Evolutionary conservation across 2,797 vertebrate species (phyloP).

Genomic region (Sebastes trivittatus): DNA sequence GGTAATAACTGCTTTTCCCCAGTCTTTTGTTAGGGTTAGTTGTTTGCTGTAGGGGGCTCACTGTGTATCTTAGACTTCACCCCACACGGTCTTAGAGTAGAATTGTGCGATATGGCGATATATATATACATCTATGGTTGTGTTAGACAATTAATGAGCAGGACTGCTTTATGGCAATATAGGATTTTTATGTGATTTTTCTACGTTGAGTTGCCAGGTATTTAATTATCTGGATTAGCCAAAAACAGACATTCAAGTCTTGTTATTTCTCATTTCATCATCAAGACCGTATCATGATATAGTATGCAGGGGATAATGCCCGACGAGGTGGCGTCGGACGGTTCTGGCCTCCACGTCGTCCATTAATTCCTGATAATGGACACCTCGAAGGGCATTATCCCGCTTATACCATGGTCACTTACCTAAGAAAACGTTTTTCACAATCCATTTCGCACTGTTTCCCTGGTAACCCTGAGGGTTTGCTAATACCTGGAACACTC

Average conservation of each 20-base stretch:
- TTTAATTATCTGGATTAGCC: background rate
- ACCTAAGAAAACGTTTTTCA: background rate
- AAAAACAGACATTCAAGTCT: background rate
- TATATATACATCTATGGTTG: background rate
- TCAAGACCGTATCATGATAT: background rate
- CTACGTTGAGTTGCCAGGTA: background rate
- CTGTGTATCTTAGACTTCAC: background rate
- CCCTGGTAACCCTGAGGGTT: background rate
- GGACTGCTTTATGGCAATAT: background rate
- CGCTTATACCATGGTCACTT: background rate
- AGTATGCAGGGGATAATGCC: background rate
- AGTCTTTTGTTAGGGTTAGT: background rate
- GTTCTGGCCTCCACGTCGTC: background rate
- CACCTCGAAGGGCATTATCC: background rate
- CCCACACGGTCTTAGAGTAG: background rate
- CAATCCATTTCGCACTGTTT: background rate
- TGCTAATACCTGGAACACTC: background rate
- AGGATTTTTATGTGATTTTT: background rate
- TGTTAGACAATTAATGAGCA: background rate
- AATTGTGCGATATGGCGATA: background rate
- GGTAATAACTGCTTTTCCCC: constrained; percentile 30
- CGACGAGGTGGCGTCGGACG: background rate
- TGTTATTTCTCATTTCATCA: background rate
- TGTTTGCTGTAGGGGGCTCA: background rate
- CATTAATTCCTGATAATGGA: background rate